phyloP scores from a whole-genome alignment of 2,797 vertebrate species.

The Melanotaenia parkinsoni region DNA sequence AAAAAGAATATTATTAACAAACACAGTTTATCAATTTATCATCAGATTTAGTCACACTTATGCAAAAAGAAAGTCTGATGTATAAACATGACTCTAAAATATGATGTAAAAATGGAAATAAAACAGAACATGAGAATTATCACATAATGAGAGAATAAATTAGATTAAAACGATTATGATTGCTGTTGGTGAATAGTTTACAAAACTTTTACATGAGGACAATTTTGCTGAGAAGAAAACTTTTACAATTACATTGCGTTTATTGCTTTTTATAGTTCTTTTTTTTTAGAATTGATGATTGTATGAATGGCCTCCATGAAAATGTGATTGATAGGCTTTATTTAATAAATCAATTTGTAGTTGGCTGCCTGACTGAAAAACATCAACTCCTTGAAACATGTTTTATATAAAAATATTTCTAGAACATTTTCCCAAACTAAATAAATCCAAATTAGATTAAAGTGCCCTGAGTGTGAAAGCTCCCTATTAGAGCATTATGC shows the following conservation, averaged over 20 bases:
- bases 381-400: not conserved
- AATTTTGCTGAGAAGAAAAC: not conserved
- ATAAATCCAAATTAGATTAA: not conserved
- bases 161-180: not conserved
- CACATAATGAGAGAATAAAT: not conserved
- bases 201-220: not conserved
- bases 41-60: not conserved
- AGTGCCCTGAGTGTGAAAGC: not conserved
- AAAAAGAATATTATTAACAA: conserved; percentile 18
- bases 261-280: not conserved
- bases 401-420: not conserved
- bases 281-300: not conserved
- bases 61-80: not conserved
- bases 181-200: not conserved
- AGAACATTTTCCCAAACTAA: not conserved
- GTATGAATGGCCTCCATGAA: not conserved
- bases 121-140: not conserved
- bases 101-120: too few relatives aligned
- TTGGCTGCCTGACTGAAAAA: not conserved
- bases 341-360: not conserved
- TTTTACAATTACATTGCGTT: too few relatives aligned
- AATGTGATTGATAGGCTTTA: not conserved
- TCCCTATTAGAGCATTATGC: not conserved
- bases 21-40: not conserved
- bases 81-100: too few relatives aligned